phyloP scores from a whole-genome alignment of 2,113 vertebrate genomes.

The Pelvicachromis taeniatus region DNA sequence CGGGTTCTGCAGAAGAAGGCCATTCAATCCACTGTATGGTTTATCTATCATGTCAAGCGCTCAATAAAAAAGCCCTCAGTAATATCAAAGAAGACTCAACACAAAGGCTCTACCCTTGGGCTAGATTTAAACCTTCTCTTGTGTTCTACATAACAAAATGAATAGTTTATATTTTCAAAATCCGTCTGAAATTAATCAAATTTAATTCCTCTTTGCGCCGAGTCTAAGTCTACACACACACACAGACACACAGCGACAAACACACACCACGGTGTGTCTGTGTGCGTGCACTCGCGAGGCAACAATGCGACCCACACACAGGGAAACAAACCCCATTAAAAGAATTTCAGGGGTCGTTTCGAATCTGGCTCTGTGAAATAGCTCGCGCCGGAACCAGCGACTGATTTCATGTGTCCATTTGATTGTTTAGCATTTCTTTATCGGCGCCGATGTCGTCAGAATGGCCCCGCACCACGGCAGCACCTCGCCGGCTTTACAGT shows the following conservation, averaged over 20 bases:
- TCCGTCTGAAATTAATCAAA: constrained; percentile 69
- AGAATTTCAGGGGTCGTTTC: constrained; percentile 54
- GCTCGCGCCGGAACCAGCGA: constrained; percentile 17
- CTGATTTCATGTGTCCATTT: constrained; percentile 39
- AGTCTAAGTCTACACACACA: constrained; percentile 60
- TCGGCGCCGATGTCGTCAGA: constrained; percentile 42
- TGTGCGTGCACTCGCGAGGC: background rate
- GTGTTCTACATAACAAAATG: constrained; percentile 65
- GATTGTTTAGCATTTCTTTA: constrained; percentile 32
- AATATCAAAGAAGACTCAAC: constrained; percentile 72
- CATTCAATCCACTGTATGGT: constrained; percentile 71
- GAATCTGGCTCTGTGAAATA: constrained; percentile 46
- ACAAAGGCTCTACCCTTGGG: constrained; percentile 69
- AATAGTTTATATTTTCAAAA: constrained; percentile 72
- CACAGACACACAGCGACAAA: constrained; percentile 39
- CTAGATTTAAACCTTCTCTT: constrained; percentile 70
- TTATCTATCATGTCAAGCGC: constrained; percentile 77
- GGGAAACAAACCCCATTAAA: constrained; percentile 65
- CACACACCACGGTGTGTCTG: constrained; percentile 8
- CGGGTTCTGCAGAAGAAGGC: constrained; percentile 67
- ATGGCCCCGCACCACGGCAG: background rate
- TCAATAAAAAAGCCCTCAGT: constrained; percentile 71
- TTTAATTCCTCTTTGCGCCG: constrained; percentile 60
- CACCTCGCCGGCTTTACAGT: constrained; percentile 35
- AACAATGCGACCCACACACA: constrained; percentile 36